A percentile compares a stretch with the other conserved stretches of the same genome.
Evolutionary conservation across 2,888 invertebrate genomes (phyloP).

Genomic region (Isoperla grammatica): DNA sequence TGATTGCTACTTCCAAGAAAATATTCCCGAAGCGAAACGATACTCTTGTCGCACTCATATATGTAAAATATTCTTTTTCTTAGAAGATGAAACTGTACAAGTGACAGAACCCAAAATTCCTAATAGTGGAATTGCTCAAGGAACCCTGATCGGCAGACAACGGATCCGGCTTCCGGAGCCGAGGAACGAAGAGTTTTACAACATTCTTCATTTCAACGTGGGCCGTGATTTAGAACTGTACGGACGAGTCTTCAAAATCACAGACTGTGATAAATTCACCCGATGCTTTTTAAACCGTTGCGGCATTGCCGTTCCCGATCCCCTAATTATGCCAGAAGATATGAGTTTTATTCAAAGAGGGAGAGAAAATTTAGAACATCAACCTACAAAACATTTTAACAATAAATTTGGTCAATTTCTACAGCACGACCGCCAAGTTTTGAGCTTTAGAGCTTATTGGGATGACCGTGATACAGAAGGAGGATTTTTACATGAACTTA

Average conservation of each 20-base stretch:
- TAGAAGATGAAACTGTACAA: too few species aligned
- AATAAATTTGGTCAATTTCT: slow-evolving; percentile 50
- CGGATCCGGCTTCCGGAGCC: slow-evolving; percentile 69
- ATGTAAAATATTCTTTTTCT: too few species aligned
- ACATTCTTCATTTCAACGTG: slow-evolving; percentile 81
- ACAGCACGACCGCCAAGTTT: slow-evolving; percentile 68
- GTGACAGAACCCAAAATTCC: too few species aligned
- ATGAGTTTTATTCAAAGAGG: slow-evolving; percentile 20
- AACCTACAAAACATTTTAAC: too few species aligned
- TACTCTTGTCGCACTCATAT: too few species aligned
- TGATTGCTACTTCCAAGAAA: too few species aligned
- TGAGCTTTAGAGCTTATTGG: slow-evolving; percentile 84
- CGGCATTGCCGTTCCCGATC: slow-evolving; percentile 77
- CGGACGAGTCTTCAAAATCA: slow-evolving; percentile 75
- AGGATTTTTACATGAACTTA: slow-evolving; percentile 70
- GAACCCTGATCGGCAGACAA: slow-evolving; percentile 75
- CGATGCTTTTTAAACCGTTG: slow-evolving; percentile 75
- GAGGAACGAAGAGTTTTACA: slow-evolving; percentile 70
- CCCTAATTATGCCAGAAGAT: slow-evolving; percentile 51
- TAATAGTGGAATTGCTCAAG: too few species aligned
- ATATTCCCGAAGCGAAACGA: too few species aligned
- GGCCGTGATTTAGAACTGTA: slow-evolving; percentile 73
- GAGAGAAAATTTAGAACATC: too few species aligned
- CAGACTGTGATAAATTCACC: slow-evolving; percentile 82
- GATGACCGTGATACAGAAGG: slow-evolving; percentile 73